A percentile compares a stretch with the other conserved stretches of the same genome.
Evolutionary conservation across 2,797 vertebrate species (phyloP).

Genomic region (Phalanger gymnotis): DNA sequence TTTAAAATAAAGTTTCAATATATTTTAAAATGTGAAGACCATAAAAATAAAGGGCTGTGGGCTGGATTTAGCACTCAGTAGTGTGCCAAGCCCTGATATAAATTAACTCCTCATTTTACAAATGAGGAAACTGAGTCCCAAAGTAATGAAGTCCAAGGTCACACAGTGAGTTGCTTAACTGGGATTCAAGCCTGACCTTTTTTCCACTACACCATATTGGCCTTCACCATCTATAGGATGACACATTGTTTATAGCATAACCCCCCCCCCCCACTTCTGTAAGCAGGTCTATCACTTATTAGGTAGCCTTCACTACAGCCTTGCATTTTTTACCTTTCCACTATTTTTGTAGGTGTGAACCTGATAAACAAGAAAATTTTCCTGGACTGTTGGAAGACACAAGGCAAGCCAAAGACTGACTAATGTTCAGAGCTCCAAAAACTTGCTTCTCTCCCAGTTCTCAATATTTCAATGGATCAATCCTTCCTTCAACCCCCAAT

Average conservation of each 20-base stretch:
- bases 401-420: not conserved
- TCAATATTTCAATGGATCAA: not conserved
- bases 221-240: not conserved
- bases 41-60: not conserved
- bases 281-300: not conserved
- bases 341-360: not conserved
- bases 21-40: not conserved
- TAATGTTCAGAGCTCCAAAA: not conserved
- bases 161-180: not conserved
- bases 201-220: not conserved
- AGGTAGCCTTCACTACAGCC: not conserved
- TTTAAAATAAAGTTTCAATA: not conserved
- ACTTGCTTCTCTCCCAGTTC: not conserved
- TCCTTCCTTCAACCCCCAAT: not conserved
- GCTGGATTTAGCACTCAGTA: not conserved
- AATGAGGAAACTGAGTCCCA: not conserved
- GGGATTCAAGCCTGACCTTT: not conserved
- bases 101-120: not conserved
- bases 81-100: not conserved
- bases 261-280: not conserved
- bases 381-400: not conserved
- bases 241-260: not conserved
- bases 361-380: not conserved
- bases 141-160: not conserved
- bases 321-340: not conserved